Evolutionary conservation across 1,140 invertebrate species (phyloP).

Genomic region (Catajapyx aquilonaris): DNA sequence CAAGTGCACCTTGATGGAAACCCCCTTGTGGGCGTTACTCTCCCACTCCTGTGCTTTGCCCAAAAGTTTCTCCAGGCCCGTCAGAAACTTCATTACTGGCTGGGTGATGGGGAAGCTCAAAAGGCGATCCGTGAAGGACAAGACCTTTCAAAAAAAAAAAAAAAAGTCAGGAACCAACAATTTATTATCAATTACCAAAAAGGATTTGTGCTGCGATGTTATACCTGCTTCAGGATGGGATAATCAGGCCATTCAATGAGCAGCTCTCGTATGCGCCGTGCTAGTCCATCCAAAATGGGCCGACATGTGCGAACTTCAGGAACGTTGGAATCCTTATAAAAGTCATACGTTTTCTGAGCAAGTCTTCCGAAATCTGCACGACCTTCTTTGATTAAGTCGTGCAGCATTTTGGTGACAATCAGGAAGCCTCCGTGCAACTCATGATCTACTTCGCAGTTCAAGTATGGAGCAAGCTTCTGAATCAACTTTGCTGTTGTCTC

Average conservation of each 20-base stretch:
- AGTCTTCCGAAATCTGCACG: no score
- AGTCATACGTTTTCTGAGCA: slow-evolving; percentile 39
- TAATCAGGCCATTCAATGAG: slow-evolving; percentile 73
- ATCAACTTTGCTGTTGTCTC: no score
- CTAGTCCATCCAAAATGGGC: slow-evolving; percentile 39
- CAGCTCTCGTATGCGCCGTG: slow-evolving; percentile 38
- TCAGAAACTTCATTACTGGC: slow-evolving; percentile 68
- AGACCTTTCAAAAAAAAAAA: slow-evolving; percentile 26
- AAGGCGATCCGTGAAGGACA: slow-evolving; percentile 48
- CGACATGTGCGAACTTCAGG: slow-evolving; percentile 48
- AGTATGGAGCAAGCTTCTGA: no score
- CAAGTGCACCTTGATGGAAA: slow-evolving; percentile 52
- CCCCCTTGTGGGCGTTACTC: slow-evolving; percentile 62
- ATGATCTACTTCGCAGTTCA: no score
- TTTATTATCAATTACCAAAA: slow-evolving; percentile 4
- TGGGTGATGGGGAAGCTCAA: slow-evolving; percentile 53
- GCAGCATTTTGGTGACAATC: neutral
- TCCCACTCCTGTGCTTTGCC: slow-evolving; percentile 78
- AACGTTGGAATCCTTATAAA: slow-evolving; percentile 71
- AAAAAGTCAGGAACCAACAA: slow-evolving; percentile 6
- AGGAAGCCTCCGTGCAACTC: slow-evolving; percentile 1
- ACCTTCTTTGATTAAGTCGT: neutral
- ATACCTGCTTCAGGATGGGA: slow-evolving; percentile 56
- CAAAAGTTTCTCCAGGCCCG: slow-evolving; percentile 71
- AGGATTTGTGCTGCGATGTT: no score